Evolutionary conservation across 2,113 vertebrate genomes (phyloP), one percentile per base, ranked within the genome.

Genomic region (Bufo gargarizans): DNA sequence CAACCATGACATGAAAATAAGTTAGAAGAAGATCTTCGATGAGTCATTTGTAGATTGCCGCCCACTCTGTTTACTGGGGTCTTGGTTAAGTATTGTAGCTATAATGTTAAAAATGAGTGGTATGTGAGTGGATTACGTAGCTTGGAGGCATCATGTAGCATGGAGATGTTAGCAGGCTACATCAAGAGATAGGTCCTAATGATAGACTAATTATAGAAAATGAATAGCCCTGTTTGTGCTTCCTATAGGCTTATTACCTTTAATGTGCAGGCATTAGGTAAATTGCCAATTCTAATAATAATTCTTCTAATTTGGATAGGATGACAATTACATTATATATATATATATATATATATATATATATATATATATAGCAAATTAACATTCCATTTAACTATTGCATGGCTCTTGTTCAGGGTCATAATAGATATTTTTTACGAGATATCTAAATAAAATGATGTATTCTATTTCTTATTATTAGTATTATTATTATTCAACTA

Each of bases 201-300:
- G 81, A 67, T 67, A 53, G 81, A 67, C 61, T 83, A 83, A 83
- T 83, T 83, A 83, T 61, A 83, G 81, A 65, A 67, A 83, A 83
- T 83, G 81, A 83, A 69, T 83, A 53, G 45, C 61, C 43, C 81
- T 83, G 81, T 83, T 67, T 67, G 81, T 83, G 61, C 81, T 83
- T 83, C 53, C 81, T 83, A 83, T 67, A 47, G 81, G 81, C 81
- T 83, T 65, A 83, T 83, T 83, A 83, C 81, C 81, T 69, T 67
- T 83, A 83, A 83, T 83, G 61, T 83, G 81, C 81, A 67, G 22
- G 81, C 61, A 83, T 83, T 83, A 83, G 81, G 81, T 83, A 83
- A 83, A 83, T 83, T 83, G 81, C 47, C 80, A 83, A 83, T 83
- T 65, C 81, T 67, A 8, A 45, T 83, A 83, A 83, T 83, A 83